These are phyloP conservation scores for Ispidina picta DNA, from an alignment of 2,797 vertebrate genomes.

Conservation along the genomic window DNA sequence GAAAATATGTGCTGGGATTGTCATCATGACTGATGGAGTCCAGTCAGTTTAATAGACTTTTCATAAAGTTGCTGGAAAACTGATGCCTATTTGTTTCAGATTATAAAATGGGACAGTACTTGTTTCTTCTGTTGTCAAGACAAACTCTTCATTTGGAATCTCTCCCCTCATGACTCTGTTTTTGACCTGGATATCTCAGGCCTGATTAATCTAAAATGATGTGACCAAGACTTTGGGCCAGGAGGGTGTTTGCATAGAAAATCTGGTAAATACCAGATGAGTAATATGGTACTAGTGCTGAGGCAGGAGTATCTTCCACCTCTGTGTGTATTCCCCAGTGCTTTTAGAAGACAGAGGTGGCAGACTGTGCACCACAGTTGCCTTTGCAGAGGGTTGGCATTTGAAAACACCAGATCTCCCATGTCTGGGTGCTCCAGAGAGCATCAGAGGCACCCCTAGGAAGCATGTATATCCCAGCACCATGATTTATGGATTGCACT, in stretches of 20 bases:
- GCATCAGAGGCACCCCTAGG: not conserved
- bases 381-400: not conserved
- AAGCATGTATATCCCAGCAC: not conserved
- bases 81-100: not conserved
- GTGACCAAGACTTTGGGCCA: not conserved
- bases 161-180: not conserved
- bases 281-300: not conserved
- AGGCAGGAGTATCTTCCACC: not conserved
- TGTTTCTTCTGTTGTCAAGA: slow-evolving; percentile 24
- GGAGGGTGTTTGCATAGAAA: not conserved
- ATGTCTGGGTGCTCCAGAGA: not conserved
- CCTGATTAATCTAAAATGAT: not conserved
- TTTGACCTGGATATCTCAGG: not conserved
- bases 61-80: slow-evolving; percentile 42
- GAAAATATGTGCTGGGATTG: slow-evolving; percentile 29
- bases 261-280: not conserved
- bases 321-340: not conserved
- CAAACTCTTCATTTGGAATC: not conserved
- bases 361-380: not conserved
- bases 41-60: slow-evolving; percentile 47
- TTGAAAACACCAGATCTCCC: not conserved
- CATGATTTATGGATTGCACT: not conserved
- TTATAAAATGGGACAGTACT: not conserved
- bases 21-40: slow-evolving; percentile 28
- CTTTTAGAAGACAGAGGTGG: not conserved